Conservation (phyloP, 2,888 invertebrate genomes). For the Rhodophaea formosa region DNA sequence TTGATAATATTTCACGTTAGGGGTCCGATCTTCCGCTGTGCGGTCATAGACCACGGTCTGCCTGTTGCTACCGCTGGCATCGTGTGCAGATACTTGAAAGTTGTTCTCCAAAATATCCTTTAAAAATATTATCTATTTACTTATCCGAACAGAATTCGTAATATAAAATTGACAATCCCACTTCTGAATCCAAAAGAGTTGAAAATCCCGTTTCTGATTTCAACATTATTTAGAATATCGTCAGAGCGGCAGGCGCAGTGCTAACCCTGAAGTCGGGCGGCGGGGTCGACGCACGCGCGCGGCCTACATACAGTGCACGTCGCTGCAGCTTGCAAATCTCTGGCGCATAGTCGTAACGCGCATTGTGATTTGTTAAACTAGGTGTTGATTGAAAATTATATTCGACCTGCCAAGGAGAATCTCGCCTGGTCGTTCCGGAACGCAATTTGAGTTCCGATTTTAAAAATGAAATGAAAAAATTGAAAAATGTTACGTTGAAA, state of each 20-base stretch:
- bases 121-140: no score
- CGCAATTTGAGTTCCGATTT: no score
- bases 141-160: no score
- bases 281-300: slow-evolving; percentile 71
- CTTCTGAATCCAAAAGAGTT: background rate
- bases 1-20: no score
- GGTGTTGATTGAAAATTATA: background rate
- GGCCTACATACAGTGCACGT: slow-evolving; percentile 70
- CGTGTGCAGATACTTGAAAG: no score
- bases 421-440: no score
- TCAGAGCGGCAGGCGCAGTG: slow-evolving; percentile 25
- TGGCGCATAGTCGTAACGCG: slow-evolving; percentile 32
- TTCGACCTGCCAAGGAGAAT: background rate
- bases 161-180: background rate
- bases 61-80: no score
- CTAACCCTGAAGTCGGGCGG: slow-evolving; percentile 76
- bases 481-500: no score
- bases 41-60: no score
- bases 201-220: background rate
- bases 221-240: background rate
- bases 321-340: slow-evolving; percentile 66
- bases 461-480: no score
- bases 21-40: no score
- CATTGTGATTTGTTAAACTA: slow-evolving; percentile 15
- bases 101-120: no score